Conservation (phyloP, 2,113 vertebrate species). For the Myrmophylax atrothorax region DNA sequence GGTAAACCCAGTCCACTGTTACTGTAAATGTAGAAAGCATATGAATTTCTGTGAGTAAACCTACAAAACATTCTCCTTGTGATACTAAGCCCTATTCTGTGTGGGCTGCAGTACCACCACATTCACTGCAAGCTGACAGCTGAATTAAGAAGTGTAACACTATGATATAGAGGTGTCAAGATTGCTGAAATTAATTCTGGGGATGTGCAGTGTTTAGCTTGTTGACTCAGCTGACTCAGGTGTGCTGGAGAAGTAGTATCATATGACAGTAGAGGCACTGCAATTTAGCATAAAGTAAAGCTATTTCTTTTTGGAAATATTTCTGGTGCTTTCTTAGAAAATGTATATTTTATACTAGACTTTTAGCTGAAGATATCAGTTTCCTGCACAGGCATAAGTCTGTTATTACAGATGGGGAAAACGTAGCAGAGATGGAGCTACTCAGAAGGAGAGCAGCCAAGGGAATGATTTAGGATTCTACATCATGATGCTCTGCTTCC, state of each 20-base stretch:
- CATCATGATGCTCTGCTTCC: not conserved
- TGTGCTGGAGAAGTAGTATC: not conserved
- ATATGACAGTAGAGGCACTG: not conserved
- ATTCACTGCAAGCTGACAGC: conserved; percentile 37
- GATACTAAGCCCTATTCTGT: not conserved
- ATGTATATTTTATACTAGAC: not conserved
- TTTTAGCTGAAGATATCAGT: conserved; percentile 5
- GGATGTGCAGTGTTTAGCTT: not conserved
- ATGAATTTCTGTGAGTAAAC: not conserved
- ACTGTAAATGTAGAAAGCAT: not conserved
- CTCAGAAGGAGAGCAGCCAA: not conserved
- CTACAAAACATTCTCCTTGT: not conserved
- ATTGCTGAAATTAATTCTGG: conserved; percentile 37
- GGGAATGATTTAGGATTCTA: not conserved
- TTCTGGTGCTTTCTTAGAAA: conserved; percentile 1
- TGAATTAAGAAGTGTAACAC: conserved; percentile 29
- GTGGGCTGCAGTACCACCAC: conserved; percentile 34
- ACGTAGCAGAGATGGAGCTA: not conserved
- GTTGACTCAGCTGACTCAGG: conserved; percentile 50
- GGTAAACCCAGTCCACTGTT: not conserved
- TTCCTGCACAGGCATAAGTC: not conserved
- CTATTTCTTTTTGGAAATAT: not conserved
- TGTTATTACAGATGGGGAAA: conserved; percentile 37
- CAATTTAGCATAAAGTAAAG: conserved; percentile 17
- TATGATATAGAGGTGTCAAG: conserved; percentile 37